phyloP scores from a whole-genome alignment of 2,888 invertebrate species.

The Erebia palarica region DNA sequence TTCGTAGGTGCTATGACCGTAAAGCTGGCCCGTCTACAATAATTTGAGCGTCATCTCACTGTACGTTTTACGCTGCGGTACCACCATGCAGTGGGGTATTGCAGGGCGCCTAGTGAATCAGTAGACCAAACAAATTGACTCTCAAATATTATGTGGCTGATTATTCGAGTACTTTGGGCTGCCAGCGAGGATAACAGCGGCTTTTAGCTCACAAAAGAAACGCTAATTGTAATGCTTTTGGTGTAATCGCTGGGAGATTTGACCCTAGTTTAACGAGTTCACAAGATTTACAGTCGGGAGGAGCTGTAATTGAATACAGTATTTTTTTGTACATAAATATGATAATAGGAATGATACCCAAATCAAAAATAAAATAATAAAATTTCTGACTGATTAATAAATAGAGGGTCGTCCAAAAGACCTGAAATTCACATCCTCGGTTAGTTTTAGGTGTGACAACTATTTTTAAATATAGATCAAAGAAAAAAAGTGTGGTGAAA shows the following conservation, averaged over 20 bases:
- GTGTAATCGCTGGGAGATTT: conserved; percentile 64
- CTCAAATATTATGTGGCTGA: conserved; percentile 72
- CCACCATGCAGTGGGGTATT: conserved; percentile 59
- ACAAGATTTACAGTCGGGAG: not conserved
- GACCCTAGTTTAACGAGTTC: conserved; percentile 50
- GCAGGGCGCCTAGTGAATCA: conserved; percentile 68
- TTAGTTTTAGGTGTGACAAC: no score
- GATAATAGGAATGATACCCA: no score
- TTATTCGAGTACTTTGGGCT: conserved; percentile 63
- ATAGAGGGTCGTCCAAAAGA: no score
- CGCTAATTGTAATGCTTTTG: conserved; percentile 76
- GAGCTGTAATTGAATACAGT: not conserved
- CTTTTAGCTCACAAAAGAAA: conserved; percentile 75
- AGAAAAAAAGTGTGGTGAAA: no score
- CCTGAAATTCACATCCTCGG: no score
- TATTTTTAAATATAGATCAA: no score
- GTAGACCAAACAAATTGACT: conserved; percentile 71
- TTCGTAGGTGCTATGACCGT: no score
- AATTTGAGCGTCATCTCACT: no score
- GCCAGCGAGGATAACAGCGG: conserved; percentile 63
- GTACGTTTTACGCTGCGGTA: conserved; percentile 41
- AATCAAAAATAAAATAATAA: no score
- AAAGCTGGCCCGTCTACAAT: no score
- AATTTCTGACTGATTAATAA: no score
- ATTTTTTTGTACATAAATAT: no score